Conservation (phyloP, 2,888 invertebrate genomes). For the Malachius bipustulatus region DNA sequence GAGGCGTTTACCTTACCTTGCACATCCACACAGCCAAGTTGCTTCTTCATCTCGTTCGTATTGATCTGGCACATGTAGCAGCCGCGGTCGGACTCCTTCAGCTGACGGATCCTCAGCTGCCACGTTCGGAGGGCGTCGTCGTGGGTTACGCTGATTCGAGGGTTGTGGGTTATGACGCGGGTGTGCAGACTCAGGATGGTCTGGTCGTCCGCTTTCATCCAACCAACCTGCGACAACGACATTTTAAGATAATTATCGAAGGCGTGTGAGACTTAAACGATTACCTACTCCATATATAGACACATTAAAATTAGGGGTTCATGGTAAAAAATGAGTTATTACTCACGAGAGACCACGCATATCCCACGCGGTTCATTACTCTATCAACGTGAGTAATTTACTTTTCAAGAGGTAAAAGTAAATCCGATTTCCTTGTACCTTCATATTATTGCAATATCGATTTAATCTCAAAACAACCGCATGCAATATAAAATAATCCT, state of each 20-base stretch:
- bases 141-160: conserved; percentile 55
- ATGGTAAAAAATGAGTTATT: not conserved
- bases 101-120: conserved; percentile 60
- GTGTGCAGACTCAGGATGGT: conserved; percentile 62
- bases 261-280: conserved; percentile 13
- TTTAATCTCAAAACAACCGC: too few species aligned
- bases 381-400: too few species aligned
- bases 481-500: too few species aligned
- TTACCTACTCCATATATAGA: not conserved
- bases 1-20: conserved; percentile 50
- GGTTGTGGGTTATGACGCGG: conserved; percentile 62
- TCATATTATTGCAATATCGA: too few species aligned
- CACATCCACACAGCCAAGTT: conserved; percentile 65
- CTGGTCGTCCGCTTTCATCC: conserved; percentile 65
- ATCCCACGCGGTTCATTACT: too few species aligned
- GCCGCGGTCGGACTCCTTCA: conserved; percentile 61
- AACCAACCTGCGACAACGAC: conserved; percentile 59
- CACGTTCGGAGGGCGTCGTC: conserved; percentile 61
- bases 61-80: conserved; percentile 77
- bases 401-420: too few species aligned
- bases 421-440: too few species aligned
- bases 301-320: not conserved
- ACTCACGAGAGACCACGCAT: too few species aligned
- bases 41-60: conserved; percentile 64
- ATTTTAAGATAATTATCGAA: too few species aligned